Evolutionary conservation across 1,140 invertebrate genomes (phyloP), one percentile per base, ranked within the genome.

Genomic region (Drosophila auraria): DNA sequence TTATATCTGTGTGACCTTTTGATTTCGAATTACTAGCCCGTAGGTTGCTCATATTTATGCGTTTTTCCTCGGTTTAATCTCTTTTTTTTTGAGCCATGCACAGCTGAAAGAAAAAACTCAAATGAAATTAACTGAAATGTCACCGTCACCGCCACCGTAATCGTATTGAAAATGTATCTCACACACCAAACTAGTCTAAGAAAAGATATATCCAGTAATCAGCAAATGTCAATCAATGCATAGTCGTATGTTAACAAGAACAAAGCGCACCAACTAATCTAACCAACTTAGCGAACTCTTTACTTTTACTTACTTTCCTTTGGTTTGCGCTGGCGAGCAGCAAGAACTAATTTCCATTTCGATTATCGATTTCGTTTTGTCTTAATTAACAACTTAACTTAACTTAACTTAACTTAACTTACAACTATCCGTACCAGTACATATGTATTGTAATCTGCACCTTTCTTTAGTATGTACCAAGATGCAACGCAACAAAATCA

Each of bases 381-480:
- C 64, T 78, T 63, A 51, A 62, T 45, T 63, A 78, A 62, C 38
- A 78, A 70, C 51, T 57, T 25, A 57, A 57, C 54, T 56, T 36
- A 33, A 33, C 30, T 56, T 36, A 33, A 33, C 30, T 20, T 20
- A 20, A 20, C 20, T 56, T 40, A 56, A 40, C 54, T 56, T 62
- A 63, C 42, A 71, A 56, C 40, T 78, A 78, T 68, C 74, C 64
- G 65, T 79, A 79, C 65, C 58, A 72, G 66, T 79, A 79, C 66
- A 76, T 77, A 72, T 83, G 62, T 84, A 84, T 82, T 76, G 78
- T 89, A 89, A 87, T 78, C 81, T 91, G 87, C 87, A 91, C 87
- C 66, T 78, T 79, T 87, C 81, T 87, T 82, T 91, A 87, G 87
- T 74, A 86, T 84, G 63, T 83, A 87, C 75, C 74, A 83, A 90